Conservation (phyloP, 2,797 vertebrate species). For the Caiman crocodilus region DNA sequence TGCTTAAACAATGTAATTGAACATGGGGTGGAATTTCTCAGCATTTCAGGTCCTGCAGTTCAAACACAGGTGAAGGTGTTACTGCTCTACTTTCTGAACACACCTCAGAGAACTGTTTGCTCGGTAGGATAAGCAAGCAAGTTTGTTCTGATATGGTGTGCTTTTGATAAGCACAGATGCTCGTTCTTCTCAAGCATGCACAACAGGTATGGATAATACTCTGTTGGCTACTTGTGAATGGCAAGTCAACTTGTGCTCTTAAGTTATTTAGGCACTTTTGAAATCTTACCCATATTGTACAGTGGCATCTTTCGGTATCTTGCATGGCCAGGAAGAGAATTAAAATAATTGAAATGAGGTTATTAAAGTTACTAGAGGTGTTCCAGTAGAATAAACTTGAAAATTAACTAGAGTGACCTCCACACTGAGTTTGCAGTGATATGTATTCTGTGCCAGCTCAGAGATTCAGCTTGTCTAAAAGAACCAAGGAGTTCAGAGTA, state of each 20-base stretch:
- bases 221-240: not conserved
- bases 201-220: not conserved
- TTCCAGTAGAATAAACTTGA: not conserved
- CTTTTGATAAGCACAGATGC: not conserved
- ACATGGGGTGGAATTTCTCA: not conserved
- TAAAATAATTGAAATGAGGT: not conserved
- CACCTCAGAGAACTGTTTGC: not conserved
- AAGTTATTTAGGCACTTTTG: not conserved
- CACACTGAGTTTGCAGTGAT: not conserved
- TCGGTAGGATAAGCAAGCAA: not conserved
- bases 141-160: not conserved
- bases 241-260: not conserved
- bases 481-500: not conserved
- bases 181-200: not conserved
- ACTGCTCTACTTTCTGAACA: not conserved
- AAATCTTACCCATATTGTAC: not conserved
- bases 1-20: not conserved
- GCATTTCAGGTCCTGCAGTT: not conserved
- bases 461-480: not conserved
- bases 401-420: not conserved
- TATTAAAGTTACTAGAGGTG: not conserved
- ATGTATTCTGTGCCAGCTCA: not conserved
- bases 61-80: not conserved
- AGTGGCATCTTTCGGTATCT: not conserved
- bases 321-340: not conserved